Percentiles rank a stretch among this genome's conserved stretches.
Conservation (phyloP, 2,888 invertebrate species). For the Hemistola chrysoprasaria region DNA sequence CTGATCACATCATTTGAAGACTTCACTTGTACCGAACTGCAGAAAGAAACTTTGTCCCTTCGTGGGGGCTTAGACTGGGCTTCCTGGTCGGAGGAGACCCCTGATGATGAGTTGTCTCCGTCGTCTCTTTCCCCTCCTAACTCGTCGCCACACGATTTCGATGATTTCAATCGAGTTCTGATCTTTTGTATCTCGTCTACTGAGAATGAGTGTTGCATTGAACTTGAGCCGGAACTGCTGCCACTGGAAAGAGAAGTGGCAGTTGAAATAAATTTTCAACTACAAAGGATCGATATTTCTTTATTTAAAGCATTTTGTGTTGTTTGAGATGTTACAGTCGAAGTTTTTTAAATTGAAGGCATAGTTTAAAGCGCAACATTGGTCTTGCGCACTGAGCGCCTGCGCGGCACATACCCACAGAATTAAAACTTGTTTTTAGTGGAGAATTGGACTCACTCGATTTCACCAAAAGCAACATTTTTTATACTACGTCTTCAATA, state of each 20-base stretch:
- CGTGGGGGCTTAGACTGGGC: constrained; percentile 60
- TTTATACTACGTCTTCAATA: too few species aligned
- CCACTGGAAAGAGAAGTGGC: constrained; percentile 76
- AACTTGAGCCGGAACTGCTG: constrained; percentile 88
- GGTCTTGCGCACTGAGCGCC: too few species aligned
- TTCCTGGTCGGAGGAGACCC: constrained; percentile 93
- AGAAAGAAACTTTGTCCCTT: constrained; percentile 75
- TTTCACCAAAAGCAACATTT: too few species aligned
- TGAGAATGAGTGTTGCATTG: constrained; percentile 92
- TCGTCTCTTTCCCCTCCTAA: constrained; percentile 86
- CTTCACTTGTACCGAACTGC: constrained; percentile 75
- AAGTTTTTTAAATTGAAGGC: too few species aligned
- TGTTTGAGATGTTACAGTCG: too few species aligned
- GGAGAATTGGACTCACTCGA: too few species aligned
- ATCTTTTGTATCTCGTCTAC: constrained; percentile 95
- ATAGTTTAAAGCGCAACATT: too few species aligned
- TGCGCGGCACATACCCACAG: too few species aligned
- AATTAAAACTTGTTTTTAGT: too few species aligned
- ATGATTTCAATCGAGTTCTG: constrained; percentile 91
- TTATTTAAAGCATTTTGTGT: too few species aligned
- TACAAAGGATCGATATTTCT: too few species aligned
- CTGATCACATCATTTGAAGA: constrained; percentile 78
- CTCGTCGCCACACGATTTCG: constrained; percentile 93
- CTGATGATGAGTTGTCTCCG: constrained; percentile 94
- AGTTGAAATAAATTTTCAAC: too few species aligned